These are phyloP conservation scores for Drosophila sechellia DNA, from an alignment of 1,140 invertebrate genomes.

Conservation along the genomic window DNA sequence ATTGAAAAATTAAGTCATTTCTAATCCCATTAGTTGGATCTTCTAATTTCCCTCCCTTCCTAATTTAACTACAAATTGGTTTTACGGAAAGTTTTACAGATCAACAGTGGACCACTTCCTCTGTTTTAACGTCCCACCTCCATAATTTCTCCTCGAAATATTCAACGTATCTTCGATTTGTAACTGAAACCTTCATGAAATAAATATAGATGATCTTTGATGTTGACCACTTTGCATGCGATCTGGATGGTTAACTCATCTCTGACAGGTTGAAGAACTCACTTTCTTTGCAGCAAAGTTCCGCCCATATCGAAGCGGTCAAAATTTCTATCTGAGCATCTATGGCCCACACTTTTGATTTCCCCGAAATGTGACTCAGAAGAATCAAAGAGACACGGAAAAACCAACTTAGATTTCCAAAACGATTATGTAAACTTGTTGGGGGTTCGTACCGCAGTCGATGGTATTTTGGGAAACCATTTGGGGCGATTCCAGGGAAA, in stretches of 20 bases:
- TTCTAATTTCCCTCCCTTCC: background rate
- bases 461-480: conserved; percentile 51
- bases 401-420: conserved; percentile 63
- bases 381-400: conserved; percentile 20
- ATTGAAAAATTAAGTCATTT: conserved; percentile 1
- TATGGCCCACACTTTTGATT: conserved; percentile 66
- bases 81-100: conserved; percentile 3
- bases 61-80: conserved; percentile 32
- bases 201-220: conserved; percentile 48
- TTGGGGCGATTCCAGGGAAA: conserved; percentile 67
- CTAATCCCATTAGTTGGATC: background rate
- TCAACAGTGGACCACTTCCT: conserved; percentile 23
- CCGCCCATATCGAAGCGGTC: conserved; percentile 62
- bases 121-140: conserved; percentile 1
- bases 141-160: background rate
- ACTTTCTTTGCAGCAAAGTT: conserved; percentile 64
- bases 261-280: conserved; percentile 64
- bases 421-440: conserved; percentile 66
- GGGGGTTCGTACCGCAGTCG: conserved; percentile 45
- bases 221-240: conserved; percentile 48
- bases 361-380: conserved; percentile 61
- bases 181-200: conserved; percentile 42
- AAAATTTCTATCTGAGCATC: conserved; percentile 25
- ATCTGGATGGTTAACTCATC: conserved; percentile 66
- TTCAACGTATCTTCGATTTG: conserved; percentile 16